Conservation (phyloP, 1,140 invertebrate genomes). For the Meloidogyne hapla region DNA sequence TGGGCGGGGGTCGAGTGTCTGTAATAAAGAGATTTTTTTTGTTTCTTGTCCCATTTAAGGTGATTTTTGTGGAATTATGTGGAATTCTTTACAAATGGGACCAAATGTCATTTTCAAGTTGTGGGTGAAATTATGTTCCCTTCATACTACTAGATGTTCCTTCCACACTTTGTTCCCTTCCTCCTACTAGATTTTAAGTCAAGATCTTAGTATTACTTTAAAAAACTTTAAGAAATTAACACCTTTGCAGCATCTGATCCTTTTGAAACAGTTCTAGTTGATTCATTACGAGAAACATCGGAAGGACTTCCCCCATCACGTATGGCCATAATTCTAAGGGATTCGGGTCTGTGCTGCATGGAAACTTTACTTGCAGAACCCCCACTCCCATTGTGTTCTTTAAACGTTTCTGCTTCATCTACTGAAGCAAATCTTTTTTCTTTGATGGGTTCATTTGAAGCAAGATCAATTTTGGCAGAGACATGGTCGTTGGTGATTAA, state of each 20-base stretch:
- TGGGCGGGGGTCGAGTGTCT: not conserved
- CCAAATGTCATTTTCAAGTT: too few species aligned
- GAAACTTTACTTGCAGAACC: not conserved
- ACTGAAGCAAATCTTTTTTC: constrained; percentile 2
- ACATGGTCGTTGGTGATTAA: not conserved
- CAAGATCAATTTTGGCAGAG: not conserved
- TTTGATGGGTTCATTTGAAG: not conserved
- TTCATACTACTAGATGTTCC: too few species aligned
- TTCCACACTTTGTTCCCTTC: too few species aligned
- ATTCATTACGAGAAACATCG: not conserved
- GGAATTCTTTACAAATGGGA: too few species aligned
- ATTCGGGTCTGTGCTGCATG: not conserved
- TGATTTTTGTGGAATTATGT: too few species aligned
- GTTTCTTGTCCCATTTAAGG: too few species aligned
- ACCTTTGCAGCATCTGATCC: not conserved
- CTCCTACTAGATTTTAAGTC: too few species aligned
- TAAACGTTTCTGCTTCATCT: not conserved
- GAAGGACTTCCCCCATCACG: not conserved
- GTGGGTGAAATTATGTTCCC: too few species aligned
- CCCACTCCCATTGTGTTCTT: not conserved
- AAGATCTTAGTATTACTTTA: too few species aligned
- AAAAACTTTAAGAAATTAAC: too few species aligned
- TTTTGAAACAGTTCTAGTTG: not conserved
- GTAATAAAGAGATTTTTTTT: too few species aligned
- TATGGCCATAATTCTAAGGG: not conserved